Conservation (phyloP, 2,888 invertebrate species). For the Tinea trinotella region DNA sequence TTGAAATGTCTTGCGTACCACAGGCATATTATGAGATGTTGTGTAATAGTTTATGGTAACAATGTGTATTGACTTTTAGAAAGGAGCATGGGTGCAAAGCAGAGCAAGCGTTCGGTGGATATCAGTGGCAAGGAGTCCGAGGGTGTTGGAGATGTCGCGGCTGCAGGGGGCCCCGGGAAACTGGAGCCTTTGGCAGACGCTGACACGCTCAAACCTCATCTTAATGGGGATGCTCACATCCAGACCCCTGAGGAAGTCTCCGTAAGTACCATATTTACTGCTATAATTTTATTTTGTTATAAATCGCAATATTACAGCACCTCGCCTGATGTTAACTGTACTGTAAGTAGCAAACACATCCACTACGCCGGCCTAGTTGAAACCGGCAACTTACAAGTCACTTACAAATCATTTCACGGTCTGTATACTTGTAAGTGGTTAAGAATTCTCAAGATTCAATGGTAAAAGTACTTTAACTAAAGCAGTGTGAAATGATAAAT, state of each 20-base stretch:
- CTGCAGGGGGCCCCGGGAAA: conserved; percentile 76
- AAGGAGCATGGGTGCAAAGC: conserved; percentile 83
- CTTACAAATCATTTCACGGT: too few relatives aligned
- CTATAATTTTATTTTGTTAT: neutral
- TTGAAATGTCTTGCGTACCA: too few relatives aligned
- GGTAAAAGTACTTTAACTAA: too few relatives aligned
- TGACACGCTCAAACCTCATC: conserved; percentile 80
- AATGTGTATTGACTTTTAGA: too few relatives aligned
- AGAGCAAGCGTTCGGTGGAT: conserved; percentile 90
- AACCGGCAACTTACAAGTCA: too few relatives aligned
- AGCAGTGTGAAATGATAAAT: too few relatives aligned
- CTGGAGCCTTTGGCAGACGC: conserved; percentile 84
- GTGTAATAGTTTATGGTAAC: too few relatives aligned
- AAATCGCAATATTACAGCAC: neutral
- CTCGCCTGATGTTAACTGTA: neutral
- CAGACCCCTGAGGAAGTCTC: conserved; percentile 69
- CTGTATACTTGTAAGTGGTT: too few relatives aligned
- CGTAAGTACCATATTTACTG: conserved; percentile 46
- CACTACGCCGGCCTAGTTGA: too few relatives aligned
- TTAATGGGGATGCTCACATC: conserved; percentile 80
- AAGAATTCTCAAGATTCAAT: too few relatives aligned
- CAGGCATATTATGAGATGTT: too few relatives aligned
- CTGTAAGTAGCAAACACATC: too few relatives aligned
- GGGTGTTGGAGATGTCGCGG: conserved; percentile 73
- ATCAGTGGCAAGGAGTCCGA: conserved; percentile 81